Percentiles rank a stretch among this genome's conserved stretches.
These are phyloP conservation scores for Chondrilla cf. caribensis DNA, from an alignment of 37 sponge, comb jelly and placozoan species.

Conservation along the genomic window DNA sequence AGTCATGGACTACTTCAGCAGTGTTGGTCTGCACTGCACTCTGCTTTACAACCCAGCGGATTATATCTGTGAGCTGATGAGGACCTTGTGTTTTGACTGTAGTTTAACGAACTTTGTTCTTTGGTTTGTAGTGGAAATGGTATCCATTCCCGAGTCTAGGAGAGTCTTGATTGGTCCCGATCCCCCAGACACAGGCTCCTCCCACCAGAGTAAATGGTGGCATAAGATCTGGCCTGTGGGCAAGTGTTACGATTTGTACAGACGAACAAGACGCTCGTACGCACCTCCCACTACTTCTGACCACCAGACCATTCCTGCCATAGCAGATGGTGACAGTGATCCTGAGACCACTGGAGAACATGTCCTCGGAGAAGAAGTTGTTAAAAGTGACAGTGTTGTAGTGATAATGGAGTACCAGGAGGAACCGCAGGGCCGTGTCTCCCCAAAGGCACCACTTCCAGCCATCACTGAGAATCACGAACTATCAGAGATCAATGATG, in stretches of 20 bases:
- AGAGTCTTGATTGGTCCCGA: constrained; percentile 55
- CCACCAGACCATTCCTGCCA: no score
- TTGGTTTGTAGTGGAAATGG: constrained; percentile 58
- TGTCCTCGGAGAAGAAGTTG: background rate
- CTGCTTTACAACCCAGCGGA: constrained; percentile 87
- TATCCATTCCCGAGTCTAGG: constrained; percentile 36
- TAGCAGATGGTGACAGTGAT: no score
- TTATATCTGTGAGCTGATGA: constrained; percentile 52
- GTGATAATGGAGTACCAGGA: constrained; percentile 24
- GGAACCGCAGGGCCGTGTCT: background rate
- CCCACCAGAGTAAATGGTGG: background rate
- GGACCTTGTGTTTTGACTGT: background rate
- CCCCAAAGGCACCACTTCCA: background rate
- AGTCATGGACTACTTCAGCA: constrained; percentile 49
- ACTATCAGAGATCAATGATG: background rate
- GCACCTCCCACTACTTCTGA: no score
- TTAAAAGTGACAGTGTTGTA: background rate
- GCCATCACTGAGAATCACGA: background rate
- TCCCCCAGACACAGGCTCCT: background rate
- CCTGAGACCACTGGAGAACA: background rate
- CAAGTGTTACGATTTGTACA: background rate
- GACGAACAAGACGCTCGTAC: no score
- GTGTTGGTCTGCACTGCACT: constrained; percentile 58
- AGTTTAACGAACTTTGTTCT: background rate
- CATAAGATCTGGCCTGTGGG: background rate